Conservation (phyloP, 2,797 vertebrate genomes). For the Lycodopsis pacificus region DNA sequence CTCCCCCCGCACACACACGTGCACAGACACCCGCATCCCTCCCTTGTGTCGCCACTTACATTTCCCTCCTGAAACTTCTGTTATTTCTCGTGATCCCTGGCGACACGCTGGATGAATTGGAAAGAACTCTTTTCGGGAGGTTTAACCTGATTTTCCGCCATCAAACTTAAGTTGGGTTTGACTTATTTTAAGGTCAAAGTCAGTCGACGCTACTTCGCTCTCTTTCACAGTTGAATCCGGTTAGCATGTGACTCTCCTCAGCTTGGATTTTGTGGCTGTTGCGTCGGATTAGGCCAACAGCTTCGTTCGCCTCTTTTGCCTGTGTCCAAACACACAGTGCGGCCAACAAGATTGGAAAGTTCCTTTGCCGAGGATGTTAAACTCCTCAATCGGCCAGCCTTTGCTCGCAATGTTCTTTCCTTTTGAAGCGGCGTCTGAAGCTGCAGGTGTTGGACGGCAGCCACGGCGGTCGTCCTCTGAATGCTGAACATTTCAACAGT, state of each 20-base stretch:
- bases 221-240: conserved; percentile 28
- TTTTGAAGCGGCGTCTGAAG: conserved; percentile 48
- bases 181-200: conserved; percentile 65
- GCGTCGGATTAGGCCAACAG: conserved; percentile 42
- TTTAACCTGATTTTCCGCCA: conserved; percentile 59
- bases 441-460: conserved; percentile 60
- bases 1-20: conserved; percentile 19
- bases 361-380: conserved; percentile 49
- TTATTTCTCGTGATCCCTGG: conserved; percentile 68
- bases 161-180: conserved; percentile 42
- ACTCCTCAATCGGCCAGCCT: conserved; percentile 38
- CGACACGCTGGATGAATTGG: conserved; percentile 53
- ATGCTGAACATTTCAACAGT: conserved; percentile 52
- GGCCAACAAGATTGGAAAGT: conserved; percentile 35
- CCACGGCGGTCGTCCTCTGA: conserved; percentile 35
- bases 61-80: conserved; percentile 61
- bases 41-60: conserved; percentile 58
- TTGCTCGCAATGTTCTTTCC: conserved; percentile 19
- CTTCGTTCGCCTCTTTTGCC: conserved; percentile 38
- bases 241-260: conserved; percentile 17
- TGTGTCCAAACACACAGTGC: conserved; percentile 45
- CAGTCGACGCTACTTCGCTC: conserved; percentile 37
- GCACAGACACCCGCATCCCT: conserved; percentile 37
- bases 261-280: conserved; percentile 29
- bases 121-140: conserved; percentile 36